These are phyloP conservation scores for Hirtodrosophila duncani DNA, from an alignment of 2,888 invertebrate species.

Conservation along the genomic window DNA sequence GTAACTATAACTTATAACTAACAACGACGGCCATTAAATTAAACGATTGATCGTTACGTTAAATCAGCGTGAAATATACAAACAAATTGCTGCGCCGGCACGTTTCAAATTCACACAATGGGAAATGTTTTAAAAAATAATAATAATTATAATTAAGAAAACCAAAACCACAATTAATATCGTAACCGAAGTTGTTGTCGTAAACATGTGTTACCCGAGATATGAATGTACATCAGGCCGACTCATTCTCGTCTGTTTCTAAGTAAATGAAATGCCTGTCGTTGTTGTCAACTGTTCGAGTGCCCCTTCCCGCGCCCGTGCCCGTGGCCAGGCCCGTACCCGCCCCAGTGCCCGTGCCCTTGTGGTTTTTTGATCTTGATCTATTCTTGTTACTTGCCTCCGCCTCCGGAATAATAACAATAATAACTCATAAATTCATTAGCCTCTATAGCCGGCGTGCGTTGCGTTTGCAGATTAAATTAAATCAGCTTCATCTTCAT, in stretches of 20 bases:
- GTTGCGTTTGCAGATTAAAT: constrained; percentile 60
- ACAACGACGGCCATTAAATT: constrained; percentile 1
- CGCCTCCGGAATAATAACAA: constrained; percentile 19
- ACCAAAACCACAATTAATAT: constrained; percentile 18
- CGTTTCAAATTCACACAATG: constrained; percentile 34
- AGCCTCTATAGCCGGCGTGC: too few species aligned
- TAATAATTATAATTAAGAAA: constrained; percentile 3
- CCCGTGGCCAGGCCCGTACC: too few species aligned
- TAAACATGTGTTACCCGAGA: too few species aligned
- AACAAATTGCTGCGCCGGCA: constrained; percentile 42
- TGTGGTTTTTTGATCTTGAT: too few species aligned
- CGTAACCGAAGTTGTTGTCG: constrained; percentile 2
- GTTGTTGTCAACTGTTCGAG: too few species aligned
- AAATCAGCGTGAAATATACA: constrained; percentile 23
- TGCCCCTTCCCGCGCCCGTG: too few species aligned
- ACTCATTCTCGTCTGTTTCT: too few species aligned
- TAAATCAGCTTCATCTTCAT: constrained; percentile 70
- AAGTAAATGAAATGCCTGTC: too few species aligned
- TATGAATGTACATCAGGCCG: too few species aligned
- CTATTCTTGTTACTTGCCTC: too few species aligned
- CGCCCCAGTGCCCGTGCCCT: too few species aligned
- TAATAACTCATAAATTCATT: constrained; percentile 62
- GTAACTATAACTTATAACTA: too few species aligned
- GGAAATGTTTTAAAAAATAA: not conserved
- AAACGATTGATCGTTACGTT: constrained; percentile 6